A percentile compares a stretch with the other conserved stretches of the same genome.
Conservation (phyloP, 2,797 vertebrate genomes). For the Sphaeramia orbicularis region DNA sequence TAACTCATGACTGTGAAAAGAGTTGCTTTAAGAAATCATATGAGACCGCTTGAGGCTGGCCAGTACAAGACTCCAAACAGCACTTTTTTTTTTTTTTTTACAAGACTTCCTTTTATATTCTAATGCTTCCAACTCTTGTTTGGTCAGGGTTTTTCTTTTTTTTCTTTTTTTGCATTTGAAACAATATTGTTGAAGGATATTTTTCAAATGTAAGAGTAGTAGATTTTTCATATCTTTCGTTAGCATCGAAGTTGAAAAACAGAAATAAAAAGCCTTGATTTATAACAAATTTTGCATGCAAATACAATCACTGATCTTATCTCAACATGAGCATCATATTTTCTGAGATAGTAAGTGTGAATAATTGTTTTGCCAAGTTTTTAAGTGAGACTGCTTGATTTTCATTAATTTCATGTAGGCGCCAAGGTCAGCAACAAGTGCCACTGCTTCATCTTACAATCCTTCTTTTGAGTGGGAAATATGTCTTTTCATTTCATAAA, state of each 20-base stretch:
- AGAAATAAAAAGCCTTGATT: no score
- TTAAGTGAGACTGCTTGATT: not conserved
- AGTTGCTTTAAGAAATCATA: conserved; percentile 74
- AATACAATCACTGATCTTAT: not conserved
- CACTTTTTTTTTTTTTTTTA: conserved; percentile 32
- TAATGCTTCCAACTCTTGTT: conserved; percentile 23
- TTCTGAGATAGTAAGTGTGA: not conserved
- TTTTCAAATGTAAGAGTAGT: not conserved
- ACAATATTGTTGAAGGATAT: not conserved
- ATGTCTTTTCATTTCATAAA: conserved; percentile 3
- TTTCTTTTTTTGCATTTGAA: no score
- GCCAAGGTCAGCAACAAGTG: not conserved
- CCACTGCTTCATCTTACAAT: not conserved
- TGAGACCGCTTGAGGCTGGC: conserved; percentile 72
- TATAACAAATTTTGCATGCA: not conserved
- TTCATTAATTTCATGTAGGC: not conserved
- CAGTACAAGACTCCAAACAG: conserved; percentile 48
- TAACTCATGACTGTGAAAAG: conserved; percentile 77
- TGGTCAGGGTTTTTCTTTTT: not conserved
- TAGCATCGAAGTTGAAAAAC: no score
- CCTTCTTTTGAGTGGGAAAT: conserved; percentile 1
- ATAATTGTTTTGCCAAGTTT: not conserved
- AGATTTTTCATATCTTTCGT: no score
- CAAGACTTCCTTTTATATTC: conserved; percentile 44
- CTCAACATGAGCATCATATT: not conserved